Conservation (phyloP, 2,797 vertebrate species). For the Melopsittacus undulatus region DNA sequence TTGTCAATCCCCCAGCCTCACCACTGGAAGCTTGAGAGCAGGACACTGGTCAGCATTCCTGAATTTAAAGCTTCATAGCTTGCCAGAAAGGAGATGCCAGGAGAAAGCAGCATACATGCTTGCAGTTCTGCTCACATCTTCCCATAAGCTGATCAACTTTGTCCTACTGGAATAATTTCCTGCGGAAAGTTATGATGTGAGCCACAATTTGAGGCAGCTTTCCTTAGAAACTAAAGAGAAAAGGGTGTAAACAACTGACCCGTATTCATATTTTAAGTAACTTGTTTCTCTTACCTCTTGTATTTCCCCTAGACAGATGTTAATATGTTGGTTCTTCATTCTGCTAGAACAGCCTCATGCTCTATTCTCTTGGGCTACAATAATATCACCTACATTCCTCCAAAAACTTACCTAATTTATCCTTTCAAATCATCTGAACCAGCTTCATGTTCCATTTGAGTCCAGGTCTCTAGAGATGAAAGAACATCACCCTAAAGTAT, state of each 20-base stretch:
- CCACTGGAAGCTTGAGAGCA: background rate
- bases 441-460: background rate
- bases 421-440: conserved; percentile 1
- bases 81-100: background rate
- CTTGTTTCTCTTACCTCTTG: background rate
- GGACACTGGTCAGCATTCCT: background rate
- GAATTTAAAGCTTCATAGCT: background rate
- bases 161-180: conserved; percentile 30
- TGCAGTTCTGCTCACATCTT: background rate
- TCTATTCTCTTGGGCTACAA: background rate
- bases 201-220: background rate
- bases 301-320: background rate
- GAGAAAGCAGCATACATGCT: accelerated
- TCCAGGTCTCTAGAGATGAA: background rate
- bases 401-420: conserved; percentile 1
- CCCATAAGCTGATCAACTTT: background rate
- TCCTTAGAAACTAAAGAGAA: background rate
- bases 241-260: background rate
- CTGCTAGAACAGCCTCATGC: background rate
- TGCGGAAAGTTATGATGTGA: background rate
- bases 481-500: background rate
- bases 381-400: background rate
- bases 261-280: background rate
- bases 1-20: background rate
- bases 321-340: background rate